Conservation (phyloP, 2,888 invertebrate species). For the Octodonta nipae region DNA sequence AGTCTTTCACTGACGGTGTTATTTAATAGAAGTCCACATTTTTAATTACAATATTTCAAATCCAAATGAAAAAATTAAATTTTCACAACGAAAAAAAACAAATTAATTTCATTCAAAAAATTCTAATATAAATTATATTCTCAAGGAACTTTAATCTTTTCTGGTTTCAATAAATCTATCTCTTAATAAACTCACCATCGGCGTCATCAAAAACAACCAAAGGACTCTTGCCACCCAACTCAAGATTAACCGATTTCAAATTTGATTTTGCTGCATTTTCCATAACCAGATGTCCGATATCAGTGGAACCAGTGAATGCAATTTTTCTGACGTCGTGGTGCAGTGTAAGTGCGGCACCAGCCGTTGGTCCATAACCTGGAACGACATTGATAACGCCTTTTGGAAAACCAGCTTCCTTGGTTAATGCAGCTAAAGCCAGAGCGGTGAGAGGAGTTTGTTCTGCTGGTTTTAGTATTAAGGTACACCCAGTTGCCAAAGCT, state of each 20-base stretch:
- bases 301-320: conserved; percentile 70
- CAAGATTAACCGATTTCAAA: conserved; percentile 69
- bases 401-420: conserved; percentile 70
- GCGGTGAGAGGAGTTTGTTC: conserved; percentile 77
- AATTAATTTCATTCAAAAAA: no score
- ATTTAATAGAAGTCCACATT: no score
- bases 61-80: no score
- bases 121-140: no score
- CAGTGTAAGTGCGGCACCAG: conserved; percentile 55
- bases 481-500: conserved; percentile 53
- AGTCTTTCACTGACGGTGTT: no score
- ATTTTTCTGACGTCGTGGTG: conserved; percentile 62
- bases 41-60: no score
- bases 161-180: no score
- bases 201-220: conserved; percentile 71
- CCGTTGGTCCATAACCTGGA: conserved; percentile 61
- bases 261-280: conserved; percentile 61
- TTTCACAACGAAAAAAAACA: no score
- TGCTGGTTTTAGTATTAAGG: conserved; percentile 67
- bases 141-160: no score
- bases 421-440: conserved; percentile 55
- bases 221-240: conserved; percentile 83
- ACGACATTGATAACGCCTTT: conserved; percentile 66
- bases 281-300: conserved; percentile 44
- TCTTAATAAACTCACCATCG: conserved; percentile 60